Base-by-base conservation (phyloP, 1,140 invertebrate genomes). In the Drosophila lacertosa region DNA sequence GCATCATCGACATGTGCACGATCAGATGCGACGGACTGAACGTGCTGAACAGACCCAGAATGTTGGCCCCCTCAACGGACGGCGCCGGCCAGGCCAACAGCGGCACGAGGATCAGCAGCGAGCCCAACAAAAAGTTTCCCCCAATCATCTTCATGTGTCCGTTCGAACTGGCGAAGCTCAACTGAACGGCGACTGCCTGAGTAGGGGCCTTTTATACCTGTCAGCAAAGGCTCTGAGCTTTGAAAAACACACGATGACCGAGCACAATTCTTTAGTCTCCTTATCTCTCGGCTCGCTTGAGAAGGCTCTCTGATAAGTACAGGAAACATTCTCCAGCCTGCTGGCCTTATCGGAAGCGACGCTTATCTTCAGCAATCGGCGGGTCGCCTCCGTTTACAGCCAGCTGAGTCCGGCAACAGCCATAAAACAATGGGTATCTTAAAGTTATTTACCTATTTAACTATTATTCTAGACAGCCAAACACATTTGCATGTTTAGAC, bases 11-110 rank as follows among this genome's bases (percentile, higher is more conserved):
- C 76, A 77, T 74, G 48, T 83, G 67, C 9, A 83, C 62, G 7
- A 88, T 74, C 15, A 88, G 39, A 66, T 88, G 81, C 0, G 81
- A 86, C 0, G 71, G 70, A 37, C 77, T 78, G 3, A 64, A 62
- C 1, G 66, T 73, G 15, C 69, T 71, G 16, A 71, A 82, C 2
- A 86, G 32, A 0, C 68, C 78, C 22, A 86, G 50, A 9, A 86
- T 86, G 16, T 81, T 80, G 9, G 77, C 64, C 10, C 47, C 15
- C 50, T 66, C 26, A 3, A 22, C 44, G 0, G 37, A 29, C 0
- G 35, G 15, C 39, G 10, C 35, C 13, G 29, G 13, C 10, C 40
- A 5, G 53, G 50, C n/a, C 26, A 66, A 18, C 3, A 65, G 22
- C 7, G 44, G 3, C 1, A 18, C 22, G 4, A 39, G 3, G 6